Evolutionary conservation across 92 coral and sea anemone species (phyloP).

Genomic region (Zoanthus sansibaricus): DNA sequence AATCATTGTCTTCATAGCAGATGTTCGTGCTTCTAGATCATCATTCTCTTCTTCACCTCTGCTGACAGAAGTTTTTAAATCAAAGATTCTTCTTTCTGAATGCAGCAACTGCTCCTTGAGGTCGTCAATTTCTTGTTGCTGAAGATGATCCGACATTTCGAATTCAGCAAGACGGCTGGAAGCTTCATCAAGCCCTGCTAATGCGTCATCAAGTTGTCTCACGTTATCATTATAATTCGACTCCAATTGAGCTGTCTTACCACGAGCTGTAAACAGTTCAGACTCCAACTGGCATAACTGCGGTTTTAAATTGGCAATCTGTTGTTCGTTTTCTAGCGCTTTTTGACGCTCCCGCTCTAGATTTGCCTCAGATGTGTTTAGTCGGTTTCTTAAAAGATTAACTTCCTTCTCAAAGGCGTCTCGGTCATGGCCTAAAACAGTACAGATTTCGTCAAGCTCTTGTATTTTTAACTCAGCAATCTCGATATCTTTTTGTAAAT

Average conservation of each 20-base stretch:
- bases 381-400: conserved; percentile 72
- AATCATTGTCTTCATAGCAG: conserved; percentile 88
- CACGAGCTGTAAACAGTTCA: conserved; percentile 80
- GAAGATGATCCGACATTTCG: conserved; percentile 74
- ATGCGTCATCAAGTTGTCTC: conserved; percentile 76
- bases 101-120: conserved; percentile 79
- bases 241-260: conserved; percentile 82
- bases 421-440: conserved; percentile 69
- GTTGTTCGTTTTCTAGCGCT: conserved; percentile 84
- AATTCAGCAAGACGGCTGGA: conserved; percentile 68
- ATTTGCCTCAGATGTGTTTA: conserved; percentile 82
- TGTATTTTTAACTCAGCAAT: conserved; percentile 83
- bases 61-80: conserved; percentile 77
- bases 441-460: conserved; percentile 88
- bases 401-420: conserved; percentile 92
- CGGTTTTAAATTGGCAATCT: conserved; percentile 77
- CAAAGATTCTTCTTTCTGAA: conserved; percentile 81
- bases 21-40: conserved; percentile 83
- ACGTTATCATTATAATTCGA: conserved; percentile 79
- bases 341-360: conserved; percentile 87
- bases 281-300: conserved; percentile 88
- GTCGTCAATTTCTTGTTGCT: conserved; percentile 86
- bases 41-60: conserved; percentile 89
- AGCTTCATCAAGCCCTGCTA: conserved; percentile 69
- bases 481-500: conserved; percentile 78